Percentiles rank a stretch among this genome's conserved stretches.
Evolutionary conservation across 2,888 invertebrate genomes (phyloP).

Genomic region (Oscheius sp.): DNA sequence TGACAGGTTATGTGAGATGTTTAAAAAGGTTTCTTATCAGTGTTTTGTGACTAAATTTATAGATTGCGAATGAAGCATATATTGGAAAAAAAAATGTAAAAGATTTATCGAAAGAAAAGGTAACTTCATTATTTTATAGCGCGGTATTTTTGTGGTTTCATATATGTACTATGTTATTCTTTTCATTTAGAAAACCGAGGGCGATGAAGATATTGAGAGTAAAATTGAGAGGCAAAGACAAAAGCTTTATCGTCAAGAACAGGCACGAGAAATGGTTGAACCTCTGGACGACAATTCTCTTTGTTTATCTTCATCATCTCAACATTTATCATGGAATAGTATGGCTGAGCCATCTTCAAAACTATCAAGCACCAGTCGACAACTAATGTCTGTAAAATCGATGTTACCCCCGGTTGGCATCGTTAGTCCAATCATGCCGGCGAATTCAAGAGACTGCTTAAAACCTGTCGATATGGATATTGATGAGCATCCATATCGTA

Average conservation of each 20-base stretch:
- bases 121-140: not conserved
- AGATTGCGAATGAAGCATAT: too few relatives aligned
- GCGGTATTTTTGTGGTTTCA: not conserved
- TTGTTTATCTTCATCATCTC: not conserved
- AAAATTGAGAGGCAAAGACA: constrained; percentile 24
- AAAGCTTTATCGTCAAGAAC: constrained; percentile 8
- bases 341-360: too few relatives aligned
- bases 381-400: not conserved
- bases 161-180: not conserved
- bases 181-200: not conserved
- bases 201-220: constrained; percentile 17
- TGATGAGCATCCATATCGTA: constrained; percentile 17
- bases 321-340: not conserved
- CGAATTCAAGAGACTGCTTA: not conserved
- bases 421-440: not conserved
- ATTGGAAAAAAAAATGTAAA: too few relatives aligned
- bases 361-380: too few relatives aligned
- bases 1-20: not conserved
- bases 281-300: constrained; percentile 3
- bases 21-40: constrained; percentile 6
- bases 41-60: not conserved
- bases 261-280: constrained; percentile 21
- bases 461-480: constrained; percentile 9
- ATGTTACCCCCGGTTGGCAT: constrained; percentile 1
- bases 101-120: not conserved